Evolutionary conservation across 2,113 vertebrate species (phyloP).

Genomic region (Acrocephalus kingi): DNA sequence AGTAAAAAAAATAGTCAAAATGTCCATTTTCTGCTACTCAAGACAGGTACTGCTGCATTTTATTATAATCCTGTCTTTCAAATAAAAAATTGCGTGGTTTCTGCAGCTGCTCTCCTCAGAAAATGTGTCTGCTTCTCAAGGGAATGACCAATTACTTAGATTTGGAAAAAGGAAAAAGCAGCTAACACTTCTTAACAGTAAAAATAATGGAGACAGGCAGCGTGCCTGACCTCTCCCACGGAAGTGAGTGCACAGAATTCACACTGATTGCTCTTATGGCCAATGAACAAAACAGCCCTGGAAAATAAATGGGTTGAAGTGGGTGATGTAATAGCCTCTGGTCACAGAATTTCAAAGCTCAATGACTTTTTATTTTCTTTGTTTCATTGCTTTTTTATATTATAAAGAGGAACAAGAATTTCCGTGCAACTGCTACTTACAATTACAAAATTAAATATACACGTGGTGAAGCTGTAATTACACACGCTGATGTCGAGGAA

Average conservation of each 20-base stretch:
- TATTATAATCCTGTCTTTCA: background rate
- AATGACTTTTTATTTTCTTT: background rate
- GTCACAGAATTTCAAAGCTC: background rate
- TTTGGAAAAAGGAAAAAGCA: background rate
- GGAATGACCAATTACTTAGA: slow-evolving; percentile 16
- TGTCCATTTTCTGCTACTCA: background rate
- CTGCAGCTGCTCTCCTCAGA: background rate
- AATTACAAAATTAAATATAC: slow-evolving; percentile 63
- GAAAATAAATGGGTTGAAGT: background rate
- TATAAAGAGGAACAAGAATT: slow-evolving; percentile 66
- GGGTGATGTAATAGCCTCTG: background rate
- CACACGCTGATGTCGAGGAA: slow-evolving; percentile 55
- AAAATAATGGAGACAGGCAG: background rate
- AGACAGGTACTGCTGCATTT: background rate
- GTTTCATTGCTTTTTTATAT: background rate
- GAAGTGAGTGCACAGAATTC: background rate
- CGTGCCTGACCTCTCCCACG: background rate
- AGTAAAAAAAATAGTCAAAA: background rate
- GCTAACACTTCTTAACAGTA: background rate
- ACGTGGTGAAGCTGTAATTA: slow-evolving; percentile 37
- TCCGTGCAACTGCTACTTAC: slow-evolving; percentile 45
- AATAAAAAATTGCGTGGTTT: background rate
- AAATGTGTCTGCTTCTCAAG: background rate
- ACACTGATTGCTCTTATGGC: background rate
- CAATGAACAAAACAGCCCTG: background rate